Base-by-base conservation (phyloP, 2,113 vertebrate genomes). In the Perccottus glenii region DNA sequence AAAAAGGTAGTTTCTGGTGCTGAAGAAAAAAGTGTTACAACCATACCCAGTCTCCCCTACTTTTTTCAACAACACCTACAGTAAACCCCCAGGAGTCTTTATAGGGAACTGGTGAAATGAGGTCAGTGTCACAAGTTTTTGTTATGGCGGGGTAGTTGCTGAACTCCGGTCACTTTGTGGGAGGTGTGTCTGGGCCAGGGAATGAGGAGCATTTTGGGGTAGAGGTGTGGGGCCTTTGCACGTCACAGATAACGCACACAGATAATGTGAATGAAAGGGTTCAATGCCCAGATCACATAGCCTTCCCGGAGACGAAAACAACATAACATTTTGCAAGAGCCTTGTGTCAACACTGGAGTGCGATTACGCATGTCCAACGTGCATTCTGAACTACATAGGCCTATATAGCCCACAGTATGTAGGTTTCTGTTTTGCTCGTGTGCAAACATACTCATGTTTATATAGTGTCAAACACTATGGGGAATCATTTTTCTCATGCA, bases 401-500 rank as follows among this genome's bases (percentile, higher is more conserved):
- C 15, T 15, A 14, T 33, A 9, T 36, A 45, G 11, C 43, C 5
- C 10, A 9, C 36, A 48, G 73, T 64, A 57, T 63, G n/a, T 67
- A 36, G 36, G 50, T 64, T 32, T 16, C 19, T 45, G 42, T 9
- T 46, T 52, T 0, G 50, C 32, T 55, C 57, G 2, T 62, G 55
- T 50, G 60, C 50, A 64, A 35, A 56, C 53, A 40, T 9, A 27
- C 19, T 27, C 19, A 27, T 1, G 19, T 27, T 27, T 27, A 40
- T 40, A 40, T 8, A 40, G 38, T 40, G 38, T 11, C 44, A 43
- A 43, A 43, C 10, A 52, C 67, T 47, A 62, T 75, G 77, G 71
- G 58, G 80, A 67, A 87, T 78, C 80, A 63, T 38, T 73, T 62
- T 78, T 65, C 71, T 67, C 9, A 80, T 85, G 70, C 74, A 83